phyloP scores from a whole-genome alignment of 2,113 vertebrate species.

The Sapayoa aenigma region DNA sequence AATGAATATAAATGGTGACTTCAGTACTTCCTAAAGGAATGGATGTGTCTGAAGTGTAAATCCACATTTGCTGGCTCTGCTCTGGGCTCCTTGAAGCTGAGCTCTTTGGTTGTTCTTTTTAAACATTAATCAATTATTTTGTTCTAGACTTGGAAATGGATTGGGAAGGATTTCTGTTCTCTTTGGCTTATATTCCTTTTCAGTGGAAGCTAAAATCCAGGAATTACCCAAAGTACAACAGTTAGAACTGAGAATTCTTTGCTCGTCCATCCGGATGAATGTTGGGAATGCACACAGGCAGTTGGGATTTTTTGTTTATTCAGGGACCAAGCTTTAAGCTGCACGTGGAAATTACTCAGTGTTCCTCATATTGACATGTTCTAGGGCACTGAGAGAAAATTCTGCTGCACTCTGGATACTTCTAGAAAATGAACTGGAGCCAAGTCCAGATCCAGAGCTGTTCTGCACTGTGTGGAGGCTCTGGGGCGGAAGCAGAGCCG shows the following conservation, averaged over 20 bases:
- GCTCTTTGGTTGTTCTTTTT: background rate
- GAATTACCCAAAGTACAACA: background rate
- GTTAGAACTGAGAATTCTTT: background rate
- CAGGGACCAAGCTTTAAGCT: background rate
- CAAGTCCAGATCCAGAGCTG: background rate
- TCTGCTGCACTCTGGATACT: rapidly evolving
- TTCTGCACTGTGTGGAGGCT: background rate
- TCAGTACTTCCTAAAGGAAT: background rate
- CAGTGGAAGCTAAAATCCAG: background rate
- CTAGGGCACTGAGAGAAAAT: background rate
- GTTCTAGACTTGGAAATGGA: background rate
- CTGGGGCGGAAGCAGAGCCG: background rate
- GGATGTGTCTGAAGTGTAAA: background rate
- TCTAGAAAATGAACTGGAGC: background rate
- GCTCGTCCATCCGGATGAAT: background rate
- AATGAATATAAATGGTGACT: background rate
- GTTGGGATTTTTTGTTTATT: background rate
- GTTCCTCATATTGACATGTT: rapidly evolving
- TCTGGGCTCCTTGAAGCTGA: background rate
- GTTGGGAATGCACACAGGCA: background rate
- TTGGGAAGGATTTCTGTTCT: background rate
- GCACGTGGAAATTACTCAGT: background rate
- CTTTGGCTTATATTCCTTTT: background rate
- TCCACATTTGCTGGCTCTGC: background rate
- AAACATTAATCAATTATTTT: background rate